Conservation (phyloP, 2,113 vertebrate genomes). For the Tragelaphus buxtoni region DNA sequence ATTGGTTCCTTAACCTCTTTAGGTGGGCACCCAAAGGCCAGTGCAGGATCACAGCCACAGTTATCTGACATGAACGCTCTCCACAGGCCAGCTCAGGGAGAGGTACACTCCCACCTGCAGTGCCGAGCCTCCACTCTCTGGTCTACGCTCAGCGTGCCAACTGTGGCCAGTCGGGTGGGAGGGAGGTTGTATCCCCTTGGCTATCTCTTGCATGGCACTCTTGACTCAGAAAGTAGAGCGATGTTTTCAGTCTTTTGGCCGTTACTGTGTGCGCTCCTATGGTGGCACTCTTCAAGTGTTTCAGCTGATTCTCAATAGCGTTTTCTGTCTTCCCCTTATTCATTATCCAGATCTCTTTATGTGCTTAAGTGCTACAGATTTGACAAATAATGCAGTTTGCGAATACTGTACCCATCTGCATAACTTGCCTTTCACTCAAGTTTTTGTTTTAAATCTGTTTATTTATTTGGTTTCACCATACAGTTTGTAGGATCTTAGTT, state of each 20-base stretch:
- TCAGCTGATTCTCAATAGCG: too few species aligned
- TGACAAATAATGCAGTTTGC: background rate
- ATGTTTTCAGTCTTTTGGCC: background rate
- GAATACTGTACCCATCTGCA: background rate
- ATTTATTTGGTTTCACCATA: background rate
- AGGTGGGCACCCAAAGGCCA: too few species aligned
- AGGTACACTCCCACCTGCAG: background rate
- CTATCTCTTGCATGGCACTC: background rate
- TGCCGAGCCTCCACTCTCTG: background rate
- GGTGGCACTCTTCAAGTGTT: background rate
- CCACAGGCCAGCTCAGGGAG: background rate
- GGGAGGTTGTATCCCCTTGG: background rate
- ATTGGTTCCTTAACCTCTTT: background rate
- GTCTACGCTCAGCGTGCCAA: background rate
- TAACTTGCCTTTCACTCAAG: background rate
- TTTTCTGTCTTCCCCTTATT: background rate
- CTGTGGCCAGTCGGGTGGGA: fast-evolving
- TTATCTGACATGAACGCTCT: background rate
- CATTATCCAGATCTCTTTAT: background rate
- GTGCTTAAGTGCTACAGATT: too few species aligned
- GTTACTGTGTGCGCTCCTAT: background rate
- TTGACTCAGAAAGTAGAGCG: background rate
- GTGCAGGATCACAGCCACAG: background rate
- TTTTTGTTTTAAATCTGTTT: background rate
- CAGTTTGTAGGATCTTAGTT: background rate